phyloP scores from a whole-genome alignment of 2,113 vertebrate genomes.

The Egretta garzetta region DNA sequence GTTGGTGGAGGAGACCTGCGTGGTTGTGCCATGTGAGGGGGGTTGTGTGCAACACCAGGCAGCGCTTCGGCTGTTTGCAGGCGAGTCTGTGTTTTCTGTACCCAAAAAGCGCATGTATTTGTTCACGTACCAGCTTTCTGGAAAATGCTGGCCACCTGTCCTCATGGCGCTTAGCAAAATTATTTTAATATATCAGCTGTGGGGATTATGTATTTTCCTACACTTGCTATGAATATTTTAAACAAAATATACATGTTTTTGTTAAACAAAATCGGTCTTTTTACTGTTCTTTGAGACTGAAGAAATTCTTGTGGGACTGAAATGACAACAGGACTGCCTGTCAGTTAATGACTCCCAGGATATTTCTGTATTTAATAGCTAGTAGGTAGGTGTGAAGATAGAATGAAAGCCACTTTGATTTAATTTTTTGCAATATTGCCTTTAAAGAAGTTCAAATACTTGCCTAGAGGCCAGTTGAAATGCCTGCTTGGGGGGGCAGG shows the following conservation, averaged over 20 bases:
- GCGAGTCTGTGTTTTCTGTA: not conserved
- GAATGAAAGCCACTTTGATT: not conserved
- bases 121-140: not conserved
- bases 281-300: not conserved
- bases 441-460: not conserved
- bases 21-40: fast-evolving
- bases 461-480: not conserved
- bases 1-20: not conserved
- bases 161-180: not conserved
- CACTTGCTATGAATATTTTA: not conserved
- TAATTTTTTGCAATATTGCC: not conserved
- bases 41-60: not conserved
- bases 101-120: not conserved
- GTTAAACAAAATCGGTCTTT: not conserved
- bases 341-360: not conserved
- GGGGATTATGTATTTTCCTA: not conserved
- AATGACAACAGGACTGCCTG: not conserved
- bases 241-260: not conserved
- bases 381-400: not conserved
- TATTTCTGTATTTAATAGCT: not conserved
- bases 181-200: not conserved
- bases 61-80: not conserved
- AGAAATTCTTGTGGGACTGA: not conserved
- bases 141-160: not conserved
- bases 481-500: not conserved